Percentiles rank a stretch among this genome's conserved stretches.
Evolutionary conservation across 2,888 invertebrate species (phyloP).

Genomic region (Drosophila tanythrix): DNA sequence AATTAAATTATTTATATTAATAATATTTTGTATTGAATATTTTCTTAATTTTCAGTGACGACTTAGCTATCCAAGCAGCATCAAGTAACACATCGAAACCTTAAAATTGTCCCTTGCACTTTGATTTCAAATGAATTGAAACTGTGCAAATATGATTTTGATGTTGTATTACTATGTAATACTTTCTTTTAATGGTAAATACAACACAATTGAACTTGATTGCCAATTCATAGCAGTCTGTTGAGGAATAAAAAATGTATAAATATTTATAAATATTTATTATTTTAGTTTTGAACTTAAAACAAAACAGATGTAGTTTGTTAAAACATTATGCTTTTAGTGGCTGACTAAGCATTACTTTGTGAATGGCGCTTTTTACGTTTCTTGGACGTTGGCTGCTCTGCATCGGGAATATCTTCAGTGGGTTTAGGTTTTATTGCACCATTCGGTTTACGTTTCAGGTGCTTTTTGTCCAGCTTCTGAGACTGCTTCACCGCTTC

Average conservation of each 20-base stretch:
- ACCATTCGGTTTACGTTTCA: not conserved
- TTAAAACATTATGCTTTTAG: not conserved
- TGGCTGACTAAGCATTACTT: not conserved
- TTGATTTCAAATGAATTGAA: not conserved
- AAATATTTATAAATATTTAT: not conserved
- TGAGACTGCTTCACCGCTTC: not conserved
- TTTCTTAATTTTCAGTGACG: not conserved
- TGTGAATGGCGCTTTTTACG: not conserved
- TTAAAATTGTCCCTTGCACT: not conserved
- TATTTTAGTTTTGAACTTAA: not conserved
- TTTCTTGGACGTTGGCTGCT: not conserved
- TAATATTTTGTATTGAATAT: not conserved
- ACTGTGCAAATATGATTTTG: not conserved
- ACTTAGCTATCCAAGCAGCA: not conserved
- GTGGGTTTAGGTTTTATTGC: not conserved
- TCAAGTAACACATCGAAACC: not conserved
- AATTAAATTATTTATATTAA: too few relatives aligned
- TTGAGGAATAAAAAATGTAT: not conserved
- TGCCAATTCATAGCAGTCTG: not conserved
- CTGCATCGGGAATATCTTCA: too few relatives aligned
- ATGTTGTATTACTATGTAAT: not conserved
- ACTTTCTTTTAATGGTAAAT: not conserved
- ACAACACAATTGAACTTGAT: not conserved
- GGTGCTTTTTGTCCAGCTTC: not conserved
- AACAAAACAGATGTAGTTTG: not conserved